Evolutionary conservation across 2,888 invertebrate species (phyloP).

Genomic region (Eupithecia vulgata): DNA sequence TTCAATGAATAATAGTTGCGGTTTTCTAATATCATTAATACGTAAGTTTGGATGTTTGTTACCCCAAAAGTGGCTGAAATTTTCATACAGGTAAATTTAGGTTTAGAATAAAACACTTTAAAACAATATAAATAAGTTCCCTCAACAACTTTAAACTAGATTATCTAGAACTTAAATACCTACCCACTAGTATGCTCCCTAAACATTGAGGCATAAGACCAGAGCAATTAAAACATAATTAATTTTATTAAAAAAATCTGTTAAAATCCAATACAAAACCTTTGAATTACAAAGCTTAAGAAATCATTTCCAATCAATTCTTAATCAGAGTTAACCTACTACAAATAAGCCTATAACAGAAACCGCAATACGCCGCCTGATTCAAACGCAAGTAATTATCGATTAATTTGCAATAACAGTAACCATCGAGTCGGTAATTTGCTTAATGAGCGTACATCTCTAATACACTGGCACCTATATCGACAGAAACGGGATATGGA

Average conservation of each 20-base stretch:
- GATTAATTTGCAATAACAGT: constrained; percentile 46
- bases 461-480: constrained; percentile 12
- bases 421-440: constrained; percentile 40
- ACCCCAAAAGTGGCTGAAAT: too few relatives aligned
- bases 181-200: not conserved
- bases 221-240: not conserved
- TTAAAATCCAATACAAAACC: not conserved
- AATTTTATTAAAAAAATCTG: not conserved
- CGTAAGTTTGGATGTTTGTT: too few relatives aligned
- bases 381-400: constrained; percentile 38
- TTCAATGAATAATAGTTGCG: not conserved
- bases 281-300: not conserved
- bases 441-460: constrained; percentile 39
- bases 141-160: too few relatives aligned
- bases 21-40: too few relatives aligned
- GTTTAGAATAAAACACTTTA: too few relatives aligned
- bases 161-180: too few relatives aligned
- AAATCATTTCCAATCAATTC: not conserved
- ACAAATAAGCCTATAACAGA: not conserved
- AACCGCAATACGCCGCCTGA: constrained; percentile 9
- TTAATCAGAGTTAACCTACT: not conserved
- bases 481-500: constrained; percentile 17
- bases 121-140: too few relatives aligned
- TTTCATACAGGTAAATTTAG: too few relatives aligned
- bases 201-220: not conserved